Conservation (phyloP, 2,888 invertebrate species). For the Chrysina gloriosa region DNA sequence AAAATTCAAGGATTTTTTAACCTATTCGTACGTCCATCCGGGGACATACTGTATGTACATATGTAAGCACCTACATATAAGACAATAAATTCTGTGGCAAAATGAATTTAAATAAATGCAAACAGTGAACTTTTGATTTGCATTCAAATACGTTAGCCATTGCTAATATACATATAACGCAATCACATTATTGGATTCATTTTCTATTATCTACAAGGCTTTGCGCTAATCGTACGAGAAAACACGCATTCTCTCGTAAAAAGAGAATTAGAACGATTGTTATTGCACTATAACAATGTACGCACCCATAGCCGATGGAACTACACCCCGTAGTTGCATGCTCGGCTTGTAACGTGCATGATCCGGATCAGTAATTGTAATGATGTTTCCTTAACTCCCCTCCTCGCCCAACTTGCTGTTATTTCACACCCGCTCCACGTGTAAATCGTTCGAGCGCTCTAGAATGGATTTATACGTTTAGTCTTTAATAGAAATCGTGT, state of each 20-base stretch:
- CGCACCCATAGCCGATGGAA: slow-evolving; percentile 44
- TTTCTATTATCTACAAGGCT: slow-evolving; percentile 2
- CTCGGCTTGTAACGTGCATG: slow-evolving; percentile 47
- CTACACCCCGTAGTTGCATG: slow-evolving; percentile 48
- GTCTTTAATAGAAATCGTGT: too few species aligned
- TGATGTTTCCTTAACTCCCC: slow-evolving; percentile 17
- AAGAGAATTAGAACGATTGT: slow-evolving; percentile 11
- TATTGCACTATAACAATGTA: slow-evolving; percentile 34
- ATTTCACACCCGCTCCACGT: background rate
- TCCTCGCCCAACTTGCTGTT: background rate
- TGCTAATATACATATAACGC: background rate
- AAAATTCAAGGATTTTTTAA: too few species aligned
- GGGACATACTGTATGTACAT: too few species aligned
- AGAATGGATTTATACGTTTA: too few species aligned
- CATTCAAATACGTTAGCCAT: background rate
- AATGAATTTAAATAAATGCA: slow-evolving; percentile 10
- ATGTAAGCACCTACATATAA: background rate
- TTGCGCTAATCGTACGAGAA: slow-evolving; percentile 5
- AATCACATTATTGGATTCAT: slow-evolving; percentile 4
- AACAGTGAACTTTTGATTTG: slow-evolving; percentile 9
- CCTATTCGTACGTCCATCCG: too few species aligned
- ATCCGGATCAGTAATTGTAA: slow-evolving; percentile 45
- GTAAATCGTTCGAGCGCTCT: too few species aligned
- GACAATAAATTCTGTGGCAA: background rate
- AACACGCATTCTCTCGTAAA: background rate